Evolutionary conservation across 2,113 vertebrate species (phyloP), one percentile per base, ranked within the genome.

Genomic region (Stigmatopora argus): DNA sequence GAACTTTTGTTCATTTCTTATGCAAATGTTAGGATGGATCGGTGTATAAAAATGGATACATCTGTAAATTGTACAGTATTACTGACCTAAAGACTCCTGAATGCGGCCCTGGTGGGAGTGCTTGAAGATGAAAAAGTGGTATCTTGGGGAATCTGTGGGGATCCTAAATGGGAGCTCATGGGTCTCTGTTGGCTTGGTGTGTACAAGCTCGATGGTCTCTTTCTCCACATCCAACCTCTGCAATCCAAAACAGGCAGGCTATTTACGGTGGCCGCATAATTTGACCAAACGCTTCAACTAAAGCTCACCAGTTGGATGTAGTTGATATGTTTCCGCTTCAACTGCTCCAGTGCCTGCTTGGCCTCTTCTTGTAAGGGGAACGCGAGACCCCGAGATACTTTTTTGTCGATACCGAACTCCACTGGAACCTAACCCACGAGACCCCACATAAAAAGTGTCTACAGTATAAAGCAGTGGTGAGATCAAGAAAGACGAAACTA

Each of bases 121-220:
- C 80, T 93, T 97, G 79, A 95, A 98, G 60, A 97, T 79, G 83
- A 99, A 99, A 84, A 99, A 95, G 86, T 99, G 97, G 76, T 99
- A 98, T 79, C 97, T 93, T 51, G 96, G 94, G 0, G 94, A 89
- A 67, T 98, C 96, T 35, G 90, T 91, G 18, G 96, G 97, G 66
- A 99, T 92, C 80, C 96, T 89, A 15, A 89, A 89, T 7, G 95
- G 94, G 71, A 99, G 92, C 64, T 97, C 96, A 0, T 76, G 44
- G 3, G 93, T 90, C 62, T 95, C 95, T 0, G 96, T 99, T 65
- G 93, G 93, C 72, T 91, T 93, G 0, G 95, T 98, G 87, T 98
- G 94, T 26, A 98, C 97, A 84, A 98, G 86, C 75, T 96, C 94
- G 0, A 98, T 93, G 52, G 94, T 99, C 79, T 99, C 97, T 83